phyloP scores from a whole-genome alignment of 2,888 invertebrate genomes.

The Parapristionchus giblindavisi region DNA sequence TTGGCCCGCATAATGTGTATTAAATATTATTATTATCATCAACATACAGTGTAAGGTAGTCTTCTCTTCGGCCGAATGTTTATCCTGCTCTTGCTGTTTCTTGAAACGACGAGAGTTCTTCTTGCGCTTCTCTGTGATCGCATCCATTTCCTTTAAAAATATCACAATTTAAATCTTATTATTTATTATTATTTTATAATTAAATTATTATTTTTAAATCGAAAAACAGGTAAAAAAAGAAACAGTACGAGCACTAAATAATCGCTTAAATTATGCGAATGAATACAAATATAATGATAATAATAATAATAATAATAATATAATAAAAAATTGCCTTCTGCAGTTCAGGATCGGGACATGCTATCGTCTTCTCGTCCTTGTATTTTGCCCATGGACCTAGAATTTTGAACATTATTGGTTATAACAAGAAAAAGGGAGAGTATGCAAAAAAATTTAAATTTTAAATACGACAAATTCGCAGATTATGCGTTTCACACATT shows the following conservation, averaged over 20 bases:
- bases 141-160: conserved; percentile 81
- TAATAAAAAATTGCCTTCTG: conserved; percentile 75
- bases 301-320: too few relatives aligned
- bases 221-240: too few relatives aligned
- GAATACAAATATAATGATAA: background rate
- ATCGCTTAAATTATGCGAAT: background rate
- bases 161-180: background rate
- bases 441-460: too few relatives aligned
- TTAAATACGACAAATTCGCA: too few relatives aligned
- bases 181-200: too few relatives aligned
- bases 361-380: conserved; percentile 85
- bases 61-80: conserved; percentile 76
- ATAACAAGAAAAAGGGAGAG: background rate
- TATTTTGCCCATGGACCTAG: conserved; percentile 89
- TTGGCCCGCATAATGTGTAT: too few relatives aligned
- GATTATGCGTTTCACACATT: too few relatives aligned
- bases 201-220: too few relatives aligned
- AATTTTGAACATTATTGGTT: too few relatives aligned
- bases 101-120: conserved; percentile 92
- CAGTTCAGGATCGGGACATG: conserved; percentile 91
- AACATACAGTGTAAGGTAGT: conserved; percentile 60
- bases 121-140: conserved; percentile 86
- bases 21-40: background rate
- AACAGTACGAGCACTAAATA: too few relatives aligned
- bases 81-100: conserved; percentile 92